Conservation (phyloP, 2,888 invertebrate genomes). For the Hybos culiciformis region DNA sequence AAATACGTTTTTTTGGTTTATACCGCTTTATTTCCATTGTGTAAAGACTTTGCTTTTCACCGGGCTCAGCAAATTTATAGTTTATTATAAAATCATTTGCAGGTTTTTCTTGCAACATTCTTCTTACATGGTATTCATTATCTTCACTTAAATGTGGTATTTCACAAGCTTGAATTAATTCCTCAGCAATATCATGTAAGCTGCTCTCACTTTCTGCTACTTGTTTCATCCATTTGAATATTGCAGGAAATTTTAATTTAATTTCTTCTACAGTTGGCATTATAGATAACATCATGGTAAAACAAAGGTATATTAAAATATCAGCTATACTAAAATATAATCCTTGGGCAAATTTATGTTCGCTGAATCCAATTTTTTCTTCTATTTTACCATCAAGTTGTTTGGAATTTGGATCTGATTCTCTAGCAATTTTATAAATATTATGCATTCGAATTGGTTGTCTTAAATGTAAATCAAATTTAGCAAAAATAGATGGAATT, state of each 20-base stretch:
- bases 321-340: constrained; percentile 71
- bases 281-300: constrained; percentile 44
- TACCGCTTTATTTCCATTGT: constrained; percentile 65
- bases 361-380: constrained; percentile 38
- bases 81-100: constrained; percentile 13
- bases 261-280: constrained; percentile 15
- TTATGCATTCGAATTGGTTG: constrained; percentile 78
- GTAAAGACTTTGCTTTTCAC: constrained; percentile 26
- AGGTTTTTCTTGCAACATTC: constrained; percentile 18
- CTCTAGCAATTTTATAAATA: constrained; percentile 57
- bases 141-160: neutral
- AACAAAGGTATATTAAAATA: constrained; percentile 59
- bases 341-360: constrained; percentile 72
- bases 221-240: constrained; percentile 47
- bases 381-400: constrained; percentile 23
- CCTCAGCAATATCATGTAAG: neutral
- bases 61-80: no score
- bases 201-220: constrained; percentile 15
- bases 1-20: constrained; percentile 56
- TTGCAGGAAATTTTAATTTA: constrained; percentile 40
- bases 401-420: constrained; percentile 32
- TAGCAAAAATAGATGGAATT: constrained; percentile 55
- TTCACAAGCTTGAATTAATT: neutral
- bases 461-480: constrained; percentile 72
- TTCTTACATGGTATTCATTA: neutral